Evolutionary conservation across 2,797 vertebrate genomes (phyloP).

Genomic region (Podarcis siculus): DNA sequence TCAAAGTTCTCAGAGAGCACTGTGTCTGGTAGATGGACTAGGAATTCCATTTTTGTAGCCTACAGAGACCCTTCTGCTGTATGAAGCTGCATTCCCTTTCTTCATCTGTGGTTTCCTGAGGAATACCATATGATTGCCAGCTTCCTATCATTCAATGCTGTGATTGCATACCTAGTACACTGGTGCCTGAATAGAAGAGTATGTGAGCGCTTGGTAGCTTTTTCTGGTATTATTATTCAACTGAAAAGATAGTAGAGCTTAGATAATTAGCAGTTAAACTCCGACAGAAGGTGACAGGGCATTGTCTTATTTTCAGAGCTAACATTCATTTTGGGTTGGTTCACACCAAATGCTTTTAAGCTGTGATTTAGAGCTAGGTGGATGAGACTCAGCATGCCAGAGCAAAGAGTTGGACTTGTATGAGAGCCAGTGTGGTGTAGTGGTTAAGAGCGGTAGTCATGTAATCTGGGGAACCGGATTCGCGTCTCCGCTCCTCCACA

Average conservation of each 20-base stretch:
- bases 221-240: not conserved
- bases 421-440: too few species aligned
- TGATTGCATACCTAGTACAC: not conserved
- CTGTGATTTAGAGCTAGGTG: too few species aligned
- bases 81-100: not conserved
- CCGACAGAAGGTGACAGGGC: not conserved
- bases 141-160: not conserved
- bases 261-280: not conserved
- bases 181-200: not conserved
- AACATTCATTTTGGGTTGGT: not conserved
- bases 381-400: too few species aligned
- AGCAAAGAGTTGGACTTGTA: too few species aligned
- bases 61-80: not conserved
- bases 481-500: too few species aligned
- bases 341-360: too few species aligned
- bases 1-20: not conserved
- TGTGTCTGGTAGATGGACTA: not conserved
- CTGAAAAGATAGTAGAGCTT: not conserved
- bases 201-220: not conserved
- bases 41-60: not conserved
- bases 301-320: not conserved
- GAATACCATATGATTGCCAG: not conserved
- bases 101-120: not conserved
- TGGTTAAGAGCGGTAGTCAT: too few species aligned
- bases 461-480: too few species aligned